Evolutionary conservation across 1,140 invertebrate genomes (phyloP).

Genomic region (Macrobrachium nipponense): DNA sequence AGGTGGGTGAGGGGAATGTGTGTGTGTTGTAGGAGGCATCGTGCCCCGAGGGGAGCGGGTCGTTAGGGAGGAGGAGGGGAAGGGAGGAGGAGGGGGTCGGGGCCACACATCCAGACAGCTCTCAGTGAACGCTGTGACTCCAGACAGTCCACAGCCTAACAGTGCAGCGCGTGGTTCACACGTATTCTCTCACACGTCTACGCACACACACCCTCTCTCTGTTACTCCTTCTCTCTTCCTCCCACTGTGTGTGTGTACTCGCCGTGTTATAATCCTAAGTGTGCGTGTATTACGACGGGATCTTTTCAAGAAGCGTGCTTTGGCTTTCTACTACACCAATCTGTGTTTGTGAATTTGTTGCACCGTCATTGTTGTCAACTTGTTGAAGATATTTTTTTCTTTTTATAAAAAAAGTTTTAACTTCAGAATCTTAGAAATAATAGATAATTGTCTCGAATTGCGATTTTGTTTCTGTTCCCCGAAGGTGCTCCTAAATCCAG

Average conservation of each 20-base stretch:
- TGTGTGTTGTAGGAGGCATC: too few species aligned
- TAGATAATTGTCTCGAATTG: background rate
- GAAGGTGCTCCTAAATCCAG: too few species aligned
- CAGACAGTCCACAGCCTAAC: conserved; percentile 57
- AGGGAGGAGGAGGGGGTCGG: conserved; percentile 14
- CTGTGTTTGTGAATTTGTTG: conserved; percentile 53
- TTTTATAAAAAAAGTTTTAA: conserved; percentile 21
- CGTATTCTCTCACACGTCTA: conserved; percentile 52
- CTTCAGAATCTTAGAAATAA: conserved; percentile 27
- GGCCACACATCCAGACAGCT: conserved; percentile 38
- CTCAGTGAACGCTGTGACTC: conserved; percentile 61
- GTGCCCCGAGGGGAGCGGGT: background rate
- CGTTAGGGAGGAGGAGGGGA: too few species aligned
- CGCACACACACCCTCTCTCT: conserved; percentile 52
- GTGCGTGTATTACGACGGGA: conserved; percentile 33
- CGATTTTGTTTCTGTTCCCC: background rate
- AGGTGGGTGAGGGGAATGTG: conserved; percentile 3
- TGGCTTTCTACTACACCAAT: conserved; percentile 52
- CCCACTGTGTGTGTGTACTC: conserved; percentile 28
- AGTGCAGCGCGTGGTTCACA: conserved; percentile 39
- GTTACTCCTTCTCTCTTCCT: conserved; percentile 43
- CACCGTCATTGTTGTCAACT: conserved; percentile 52
- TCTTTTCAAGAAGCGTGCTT: conserved; percentile 35
- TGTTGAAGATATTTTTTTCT: conserved; percentile 45
- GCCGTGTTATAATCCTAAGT: background rate